Base-by-base conservation (phyloP, 2,797 vertebrate genomes). In the Lacerta agilis region DNA sequence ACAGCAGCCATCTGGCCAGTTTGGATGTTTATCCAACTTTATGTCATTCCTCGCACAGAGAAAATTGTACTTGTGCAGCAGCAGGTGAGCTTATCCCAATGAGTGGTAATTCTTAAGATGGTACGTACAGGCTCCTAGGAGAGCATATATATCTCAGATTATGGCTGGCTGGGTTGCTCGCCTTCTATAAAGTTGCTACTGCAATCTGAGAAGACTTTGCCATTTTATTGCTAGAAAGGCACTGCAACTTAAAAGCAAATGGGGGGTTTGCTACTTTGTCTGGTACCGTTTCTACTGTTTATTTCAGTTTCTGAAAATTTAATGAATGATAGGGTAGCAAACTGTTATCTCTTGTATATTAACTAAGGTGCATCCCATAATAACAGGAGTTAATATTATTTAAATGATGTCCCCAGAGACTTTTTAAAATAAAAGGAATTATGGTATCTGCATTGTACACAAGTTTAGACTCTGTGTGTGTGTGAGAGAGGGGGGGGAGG, bases 361-460 rank as follows among this genome's bases (percentile, higher is more conserved):
- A 77, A 67, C 77, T 38, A 77, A 83, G 43, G 45, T 69, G n/a
- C 5, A 64, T 82, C 33, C 69, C 49, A 5, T 76, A 18, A 81
- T 82, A 69, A 82, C n/a, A 82, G 29, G 38, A 49, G 66, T 82
- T 87, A 82, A 76, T 36, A 38, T 49, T 45, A 66, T 45, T 82
- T 76, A 45, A 23, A 82, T 75, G 4, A 61, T 45, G 23, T 64
- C 79, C 38, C 86, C 5, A 29, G 43, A 58, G 38, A 18, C 13
- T 81, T 61, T 67, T 17, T 67, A 33, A 33, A 67, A 27, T 8
- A 66, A 38, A 43, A 67, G 11, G n/a, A 82, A 23, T 49, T 77
- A 23, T 43, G 67, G 78, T 27, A 55, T 13, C 33, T 49, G 10
- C 64, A 66, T 1, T 77, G 72, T 18, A 49, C 20, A 55, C n/a